A percentile compares a stretch with the other conserved stretches of the same genome.
phyloP scores from a whole-genome alignment of 2,888 invertebrate species.

The Dasypogon diadema region DNA sequence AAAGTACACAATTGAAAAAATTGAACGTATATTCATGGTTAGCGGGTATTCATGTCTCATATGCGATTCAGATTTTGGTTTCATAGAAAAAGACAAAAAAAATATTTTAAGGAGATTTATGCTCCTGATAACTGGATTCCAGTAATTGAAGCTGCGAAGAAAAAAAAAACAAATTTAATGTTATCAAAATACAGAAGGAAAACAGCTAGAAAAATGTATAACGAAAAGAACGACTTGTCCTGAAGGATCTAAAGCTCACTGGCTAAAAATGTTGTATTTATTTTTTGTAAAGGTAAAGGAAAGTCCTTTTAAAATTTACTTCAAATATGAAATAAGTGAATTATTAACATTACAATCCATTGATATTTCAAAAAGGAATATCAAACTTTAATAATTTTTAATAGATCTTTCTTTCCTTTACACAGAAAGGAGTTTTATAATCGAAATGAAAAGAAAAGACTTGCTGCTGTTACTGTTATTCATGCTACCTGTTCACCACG shows the following conservation, averaged over 20 bases:
- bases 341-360: neutral
- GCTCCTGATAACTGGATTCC: neutral
- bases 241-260: neutral
- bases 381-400: neutral
- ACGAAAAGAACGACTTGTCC: neutral
- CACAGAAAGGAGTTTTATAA: neutral
- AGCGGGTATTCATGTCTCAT: too few relatives aligned
- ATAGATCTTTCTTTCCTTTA: neutral
- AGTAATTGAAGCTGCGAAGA: neutral
- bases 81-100: too few relatives aligned
- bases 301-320: neutral
- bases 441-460: neutral
- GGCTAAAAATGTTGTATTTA: neutral
- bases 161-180: neutral
- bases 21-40: too few relatives aligned
- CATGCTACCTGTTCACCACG: neutral
- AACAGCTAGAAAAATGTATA: neutral
- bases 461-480: too few relatives aligned
- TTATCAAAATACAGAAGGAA: neutral
- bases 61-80: neutral
- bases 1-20: neutral
- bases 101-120: neutral
- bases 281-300: too few relatives aligned
- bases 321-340: too few relatives aligned
- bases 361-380: neutral